Conservation (phyloP, 2,113 vertebrate species). For the Nerophis ophidion region DNA sequence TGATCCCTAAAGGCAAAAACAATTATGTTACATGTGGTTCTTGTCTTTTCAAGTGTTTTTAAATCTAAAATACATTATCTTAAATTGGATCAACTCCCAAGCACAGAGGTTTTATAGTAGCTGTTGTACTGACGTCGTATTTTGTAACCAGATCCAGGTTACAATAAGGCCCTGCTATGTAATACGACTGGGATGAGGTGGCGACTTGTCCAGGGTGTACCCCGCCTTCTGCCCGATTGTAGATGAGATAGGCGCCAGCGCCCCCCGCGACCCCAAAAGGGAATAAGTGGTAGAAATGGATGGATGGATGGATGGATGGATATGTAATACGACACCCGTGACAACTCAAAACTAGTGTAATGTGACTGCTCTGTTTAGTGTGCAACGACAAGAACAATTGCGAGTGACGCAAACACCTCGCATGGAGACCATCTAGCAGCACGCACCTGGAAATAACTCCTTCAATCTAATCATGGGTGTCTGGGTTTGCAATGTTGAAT, state of each 20-base stretch:
- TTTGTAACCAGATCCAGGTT: slow-evolving; percentile 23
- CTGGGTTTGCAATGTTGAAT: slow-evolving; percentile 4
- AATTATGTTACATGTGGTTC: slow-evolving; percentile 39
- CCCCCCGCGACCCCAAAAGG: too few species aligned
- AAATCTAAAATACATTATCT: slow-evolving; percentile 31
- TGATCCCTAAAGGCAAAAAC: slow-evolving; percentile 12
- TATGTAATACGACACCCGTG: slow-evolving; percentile 46
- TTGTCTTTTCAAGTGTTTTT: slow-evolving; percentile 25
- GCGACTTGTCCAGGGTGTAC: too few species aligned
- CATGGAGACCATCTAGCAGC: slow-evolving; percentile 28
- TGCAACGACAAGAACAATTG: slow-evolving; percentile 16
- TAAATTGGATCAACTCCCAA: slow-evolving; percentile 13
- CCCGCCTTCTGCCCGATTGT: too few species aligned
- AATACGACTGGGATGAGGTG: too few species aligned
- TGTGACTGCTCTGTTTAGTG: slow-evolving; percentile 31
- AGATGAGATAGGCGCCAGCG: too few species aligned
- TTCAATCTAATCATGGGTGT: slow-evolving; percentile 26
- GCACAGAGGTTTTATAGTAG: slow-evolving; percentile 24
- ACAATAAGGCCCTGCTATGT: slow-evolving; percentile 20
- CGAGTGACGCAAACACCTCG: not conserved
- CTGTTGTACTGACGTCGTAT: slow-evolving; percentile 23
- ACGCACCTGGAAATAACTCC: slow-evolving; percentile 21
- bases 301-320: too few species aligned
- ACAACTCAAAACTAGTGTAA: slow-evolving; percentile 39
- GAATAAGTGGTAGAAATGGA: too few species aligned